A percentile compares a stretch with the other conserved stretches of the same genome.
Conservation (phyloP, 2,113 vertebrate genomes). For the Rousettus leschenaultii region DNA sequence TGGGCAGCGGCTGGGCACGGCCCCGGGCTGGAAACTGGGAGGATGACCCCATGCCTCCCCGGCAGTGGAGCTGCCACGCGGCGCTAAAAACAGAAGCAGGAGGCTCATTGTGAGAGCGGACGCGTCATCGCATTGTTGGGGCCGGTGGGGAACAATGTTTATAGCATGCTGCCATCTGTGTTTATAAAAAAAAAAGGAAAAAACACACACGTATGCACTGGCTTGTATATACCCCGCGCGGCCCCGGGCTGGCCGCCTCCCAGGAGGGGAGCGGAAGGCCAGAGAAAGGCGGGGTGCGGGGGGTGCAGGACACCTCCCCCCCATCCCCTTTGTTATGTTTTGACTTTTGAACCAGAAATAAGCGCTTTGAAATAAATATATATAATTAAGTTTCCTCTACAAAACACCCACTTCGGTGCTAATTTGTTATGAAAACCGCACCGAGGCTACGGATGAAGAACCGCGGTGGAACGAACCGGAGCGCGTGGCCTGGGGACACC, state of each 20-base stretch:
- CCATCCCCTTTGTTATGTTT: background rate
- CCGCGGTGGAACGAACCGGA: background rate
- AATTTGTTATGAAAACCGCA: background rate
- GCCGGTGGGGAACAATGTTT: background rate
- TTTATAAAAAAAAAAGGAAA: background rate
- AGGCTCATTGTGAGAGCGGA: background rate
- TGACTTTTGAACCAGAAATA: conserved; percentile 34
- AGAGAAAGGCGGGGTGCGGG: no score
- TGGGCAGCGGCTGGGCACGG: no score
- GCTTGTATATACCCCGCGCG: background rate
- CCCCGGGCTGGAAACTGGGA: no score
- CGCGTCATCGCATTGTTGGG: background rate
- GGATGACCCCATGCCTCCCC: background rate
- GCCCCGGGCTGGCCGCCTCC: background rate
- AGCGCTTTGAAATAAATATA: background rate
- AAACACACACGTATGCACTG: fast-evolving
- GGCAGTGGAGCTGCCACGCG: fast-evolving
- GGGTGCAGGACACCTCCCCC: no score
- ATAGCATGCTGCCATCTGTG: background rate
- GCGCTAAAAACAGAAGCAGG: background rate
- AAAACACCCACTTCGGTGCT: background rate
- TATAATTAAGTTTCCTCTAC: background rate
- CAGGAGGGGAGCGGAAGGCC: background rate
- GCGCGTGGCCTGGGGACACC: fast-evolving
- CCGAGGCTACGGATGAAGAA: fast-evolving